A percentile compares a stretch with the other conserved stretches of the same genome.
Conservation (phyloP, 2,113 vertebrate genomes). For the Oxyura jamaicensis region DNA sequence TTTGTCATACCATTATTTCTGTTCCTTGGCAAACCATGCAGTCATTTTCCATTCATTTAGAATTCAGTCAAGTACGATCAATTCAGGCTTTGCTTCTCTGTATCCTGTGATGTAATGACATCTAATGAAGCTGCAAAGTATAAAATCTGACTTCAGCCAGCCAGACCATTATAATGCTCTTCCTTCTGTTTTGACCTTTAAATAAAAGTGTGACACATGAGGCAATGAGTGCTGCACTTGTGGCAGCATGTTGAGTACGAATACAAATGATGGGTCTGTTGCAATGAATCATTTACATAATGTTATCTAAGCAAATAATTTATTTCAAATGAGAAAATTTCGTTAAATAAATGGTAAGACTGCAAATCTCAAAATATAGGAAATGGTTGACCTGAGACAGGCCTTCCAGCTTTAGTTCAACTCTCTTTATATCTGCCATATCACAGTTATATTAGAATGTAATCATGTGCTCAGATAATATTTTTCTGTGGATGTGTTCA, state of each 20-base stretch:
- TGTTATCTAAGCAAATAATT: neutral
- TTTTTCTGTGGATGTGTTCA: neutral
- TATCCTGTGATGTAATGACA: constrained; percentile 54
- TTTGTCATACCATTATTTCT: constrained; percentile 25
- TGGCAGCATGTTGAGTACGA: neutral
- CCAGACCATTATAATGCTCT: constrained; percentile 11
- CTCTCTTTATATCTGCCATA: neutral
- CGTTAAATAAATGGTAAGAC: neutral
- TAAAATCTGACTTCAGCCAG: constrained; percentile 24
- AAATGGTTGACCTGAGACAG: neutral
- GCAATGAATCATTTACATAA: neutral
- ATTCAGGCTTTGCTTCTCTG: constrained; percentile 25
- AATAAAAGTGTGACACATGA: neutral
- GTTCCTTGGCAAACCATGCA: neutral
- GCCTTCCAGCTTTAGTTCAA: neutral
- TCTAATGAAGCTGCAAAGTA: constrained; percentile 52
- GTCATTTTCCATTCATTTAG: constrained; percentile 57
- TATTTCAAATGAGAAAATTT: neutral
- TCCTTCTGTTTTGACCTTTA: constrained; percentile 33
- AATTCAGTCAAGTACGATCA: constrained; percentile 59
- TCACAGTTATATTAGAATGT: neutral
- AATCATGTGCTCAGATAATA: neutral
- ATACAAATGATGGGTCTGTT: neutral
- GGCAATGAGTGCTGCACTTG: neutral
- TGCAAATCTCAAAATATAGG: neutral